Conservation (phyloP, 2,113 vertebrate genomes). For the Misgurnus anguillicaudatus region DNA sequence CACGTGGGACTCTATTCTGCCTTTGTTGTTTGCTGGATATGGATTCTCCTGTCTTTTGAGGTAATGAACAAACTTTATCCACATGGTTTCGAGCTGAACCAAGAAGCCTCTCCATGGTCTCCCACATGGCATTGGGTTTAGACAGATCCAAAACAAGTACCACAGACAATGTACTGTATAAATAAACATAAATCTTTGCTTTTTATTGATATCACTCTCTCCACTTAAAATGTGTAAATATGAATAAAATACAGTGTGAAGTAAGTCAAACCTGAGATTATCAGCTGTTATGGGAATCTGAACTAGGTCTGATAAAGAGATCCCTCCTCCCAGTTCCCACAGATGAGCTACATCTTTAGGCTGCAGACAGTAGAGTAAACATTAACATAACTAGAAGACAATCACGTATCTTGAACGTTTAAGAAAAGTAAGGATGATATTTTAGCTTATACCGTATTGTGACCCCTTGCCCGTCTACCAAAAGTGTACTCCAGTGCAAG, state of each 20-base stretch:
- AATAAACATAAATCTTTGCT: constrained; percentile 16
- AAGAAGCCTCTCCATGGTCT: constrained; percentile 85
- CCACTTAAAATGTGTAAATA: neutral
- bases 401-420: no score
- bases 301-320: constrained; percentile 86
- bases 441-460: constrained; percentile 79
- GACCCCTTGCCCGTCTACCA: constrained; percentile 85
- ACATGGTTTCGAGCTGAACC: constrained; percentile 78
- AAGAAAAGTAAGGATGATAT: no score
- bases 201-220: neutral
- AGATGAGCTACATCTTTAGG: constrained; percentile 92
- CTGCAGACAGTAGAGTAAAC: constrained; percentile 67
- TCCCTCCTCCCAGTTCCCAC: constrained; percentile 96
- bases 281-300: constrained; percentile 83
- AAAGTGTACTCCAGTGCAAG: constrained; percentile 94
- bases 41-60: constrained; percentile 73
- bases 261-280: constrained; percentile 75
- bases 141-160: constrained; percentile 92
- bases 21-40: constrained; percentile 74
- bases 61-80: constrained; percentile 74
- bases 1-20: constrained; percentile 65
- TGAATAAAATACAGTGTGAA: neutral
- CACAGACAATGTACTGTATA: constrained; percentile 81
- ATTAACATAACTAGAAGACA: no score
- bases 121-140: constrained; percentile 87